Evolutionary conservation across 2,888 invertebrate genomes (phyloP), one percentile per base, ranked within the genome.

Genomic region (Drosophila fulvimacula): DNA sequence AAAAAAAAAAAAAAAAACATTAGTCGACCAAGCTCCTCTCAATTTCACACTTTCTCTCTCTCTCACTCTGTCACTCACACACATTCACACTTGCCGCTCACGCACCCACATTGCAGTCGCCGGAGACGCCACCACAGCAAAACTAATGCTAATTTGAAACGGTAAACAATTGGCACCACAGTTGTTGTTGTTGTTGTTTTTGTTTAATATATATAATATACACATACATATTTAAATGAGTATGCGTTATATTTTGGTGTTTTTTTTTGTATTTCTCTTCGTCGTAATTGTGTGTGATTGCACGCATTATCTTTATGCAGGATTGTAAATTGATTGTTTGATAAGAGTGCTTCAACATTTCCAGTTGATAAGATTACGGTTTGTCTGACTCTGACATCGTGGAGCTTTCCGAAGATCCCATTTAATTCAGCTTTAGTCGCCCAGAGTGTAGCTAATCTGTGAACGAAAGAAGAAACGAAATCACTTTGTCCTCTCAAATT

Each of bases 101-200:
- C 87, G 84, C 87, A 86, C 82, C 71, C 67, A 73, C 66, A 57
- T 57, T 74, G 63, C 68, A 78, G 59, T 51, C 62, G 66, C 79
- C 79, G 74, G 74, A 76, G 74, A 72, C 74, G 78, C 80, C 66
- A 68, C 56, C 65, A 52, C 49, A 73, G 51, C 66, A 56, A 52
- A 67, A 67, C 68, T 55, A 63, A 78, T 73, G 72, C 72, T 84
- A 87, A 82, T 81, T 82, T 79, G 52, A 62, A 82, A 87, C 85
- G 87, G 82, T 82, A 82, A 82, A 87, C 85, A 84, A 81, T 73
- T 87, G 66, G 38, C 41, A 46, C 38, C 49, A 52, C 49, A 46
- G 44, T 55, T 48, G 4, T 1, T 51, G 13, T 52, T 32, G 19
- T 39, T 57, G 7, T 17, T 46, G n/a, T 57, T 32, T 15, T 36